Conservation (phyloP, 2,113 vertebrate species). For the Vulpes lagopus region DNA sequence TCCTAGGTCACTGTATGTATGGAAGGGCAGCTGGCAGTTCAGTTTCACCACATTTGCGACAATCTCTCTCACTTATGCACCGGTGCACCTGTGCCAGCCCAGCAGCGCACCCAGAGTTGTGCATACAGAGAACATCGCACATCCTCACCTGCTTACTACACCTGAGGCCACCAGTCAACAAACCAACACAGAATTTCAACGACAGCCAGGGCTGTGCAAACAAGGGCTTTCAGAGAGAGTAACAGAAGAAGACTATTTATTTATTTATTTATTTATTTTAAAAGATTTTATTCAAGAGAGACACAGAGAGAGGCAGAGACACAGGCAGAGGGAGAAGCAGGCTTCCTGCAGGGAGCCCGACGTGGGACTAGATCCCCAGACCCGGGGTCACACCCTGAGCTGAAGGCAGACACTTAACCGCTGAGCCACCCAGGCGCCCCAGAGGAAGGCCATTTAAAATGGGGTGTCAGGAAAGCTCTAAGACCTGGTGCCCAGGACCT, state of each 20-base stretch:
- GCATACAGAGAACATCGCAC: neutral
- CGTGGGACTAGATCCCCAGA: too few species aligned
- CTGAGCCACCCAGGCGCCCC: too few species aligned
- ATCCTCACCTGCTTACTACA: accelerated
- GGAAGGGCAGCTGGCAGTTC: too few species aligned
- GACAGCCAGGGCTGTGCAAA: neutral
- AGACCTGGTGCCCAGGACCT: neutral
- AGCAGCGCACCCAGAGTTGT: neutral
- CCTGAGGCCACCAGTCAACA: too few species aligned
- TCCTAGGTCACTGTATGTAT: neutral
- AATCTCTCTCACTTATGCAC: neutral
- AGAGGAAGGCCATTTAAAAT: neutral
- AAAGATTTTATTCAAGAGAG: too few species aligned
- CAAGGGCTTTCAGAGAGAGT: neutral
- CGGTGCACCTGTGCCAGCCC: accelerated
- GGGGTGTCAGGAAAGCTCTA: neutral
- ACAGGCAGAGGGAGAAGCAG: too few species aligned
- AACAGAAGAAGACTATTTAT: neutral
- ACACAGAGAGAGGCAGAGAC: too few species aligned
- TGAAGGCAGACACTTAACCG: too few species aligned
- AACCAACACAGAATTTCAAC: too few species aligned
- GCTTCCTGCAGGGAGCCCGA: too few species aligned
- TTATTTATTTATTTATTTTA: too few species aligned
- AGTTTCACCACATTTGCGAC: neutral
- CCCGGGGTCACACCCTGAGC: too few species aligned